These are phyloP conservation scores for Fregata magnificens DNA, from an alignment of 2,113 vertebrate genomes.

Conservation along the genomic window DNA sequence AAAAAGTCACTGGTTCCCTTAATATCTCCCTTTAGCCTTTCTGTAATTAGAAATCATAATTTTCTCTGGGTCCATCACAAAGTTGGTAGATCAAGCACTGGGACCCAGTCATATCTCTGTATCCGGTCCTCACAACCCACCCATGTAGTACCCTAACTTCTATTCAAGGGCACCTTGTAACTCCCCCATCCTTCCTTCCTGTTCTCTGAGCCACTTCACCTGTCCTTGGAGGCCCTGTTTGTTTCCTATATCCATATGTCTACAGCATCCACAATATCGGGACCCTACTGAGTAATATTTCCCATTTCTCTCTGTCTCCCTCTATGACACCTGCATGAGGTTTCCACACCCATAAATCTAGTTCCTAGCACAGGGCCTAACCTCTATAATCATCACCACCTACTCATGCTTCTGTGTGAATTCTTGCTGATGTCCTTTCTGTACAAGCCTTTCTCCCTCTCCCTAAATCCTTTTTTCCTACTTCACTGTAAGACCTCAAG, in stretches of 20 bases:
- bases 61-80: not conserved
- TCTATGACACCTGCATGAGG: not conserved
- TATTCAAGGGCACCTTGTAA: not conserved
- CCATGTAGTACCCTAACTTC: not conserved
- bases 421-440: not conserved
- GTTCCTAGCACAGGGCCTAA: not conserved
- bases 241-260: not conserved
- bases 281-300: not conserved
- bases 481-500: not conserved
- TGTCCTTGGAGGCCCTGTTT: not conserved
- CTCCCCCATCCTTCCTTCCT: not conserved
- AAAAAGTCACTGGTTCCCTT: not conserved
- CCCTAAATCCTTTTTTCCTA: not conserved
- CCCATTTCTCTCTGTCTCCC: not conserved
- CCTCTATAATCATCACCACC: not conserved
- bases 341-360: not conserved
- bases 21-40: not conserved
- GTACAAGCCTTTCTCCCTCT: not conserved
- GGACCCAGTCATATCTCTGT: not conserved
- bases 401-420: not conserved
- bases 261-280: not conserved
- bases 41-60: not conserved
- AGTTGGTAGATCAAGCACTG: not conserved
- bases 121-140: not conserved
- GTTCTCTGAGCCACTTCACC: not conserved